phyloP scores from a whole-genome alignment of 2,113 vertebrate genomes.

The Gasterosteus aculeatus region DNA sequence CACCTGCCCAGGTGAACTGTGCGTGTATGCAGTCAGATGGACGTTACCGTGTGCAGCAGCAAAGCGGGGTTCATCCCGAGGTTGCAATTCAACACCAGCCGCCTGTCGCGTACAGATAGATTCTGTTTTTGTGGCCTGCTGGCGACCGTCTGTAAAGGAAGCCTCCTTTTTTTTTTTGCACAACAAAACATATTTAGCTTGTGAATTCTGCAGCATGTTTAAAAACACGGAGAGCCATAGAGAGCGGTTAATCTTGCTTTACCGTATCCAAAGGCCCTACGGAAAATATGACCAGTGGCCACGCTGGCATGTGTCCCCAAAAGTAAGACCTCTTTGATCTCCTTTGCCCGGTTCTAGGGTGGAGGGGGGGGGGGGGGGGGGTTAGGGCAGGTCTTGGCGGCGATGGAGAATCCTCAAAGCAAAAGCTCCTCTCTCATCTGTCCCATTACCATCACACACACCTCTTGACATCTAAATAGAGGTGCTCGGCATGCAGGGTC shows the following conservation, averaged over 20 bases:
- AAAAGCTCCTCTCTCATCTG: slow-evolving; percentile 73
- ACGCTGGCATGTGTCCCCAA: slow-evolving; percentile 41
- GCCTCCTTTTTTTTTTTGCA: background rate
- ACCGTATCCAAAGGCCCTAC: slow-evolving; percentile 7
- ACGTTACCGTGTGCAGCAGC: background rate
- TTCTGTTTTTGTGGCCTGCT: background rate
- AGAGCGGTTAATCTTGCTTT: slow-evolving; percentile 8
- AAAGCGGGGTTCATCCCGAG: background rate
- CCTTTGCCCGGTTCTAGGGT: slow-evolving; percentile 24
- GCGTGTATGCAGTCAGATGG: background rate
- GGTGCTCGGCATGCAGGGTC: slow-evolving; percentile 54
- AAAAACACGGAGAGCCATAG: too few species aligned
- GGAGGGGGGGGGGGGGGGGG: slow-evolving; percentile 15
- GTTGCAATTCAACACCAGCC: background rate
- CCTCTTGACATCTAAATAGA: slow-evolving; percentile 77
- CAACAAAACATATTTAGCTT: background rate
- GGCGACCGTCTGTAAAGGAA: background rate
- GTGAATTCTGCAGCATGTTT: background rate
- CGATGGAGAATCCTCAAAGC: slow-evolving; percentile 71
- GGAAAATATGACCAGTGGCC: slow-evolving; percentile 13
- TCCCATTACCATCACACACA: slow-evolving; percentile 76
- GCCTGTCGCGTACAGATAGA: background rate
- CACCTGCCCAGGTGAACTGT: slow-evolving; percentile 49
- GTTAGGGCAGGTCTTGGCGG: slow-evolving; percentile 55
- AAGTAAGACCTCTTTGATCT: slow-evolving; percentile 59